Evolutionary conservation across 2,113 vertebrate species (phyloP).

Genomic region (Chaenocephalus aceratus): DNA sequence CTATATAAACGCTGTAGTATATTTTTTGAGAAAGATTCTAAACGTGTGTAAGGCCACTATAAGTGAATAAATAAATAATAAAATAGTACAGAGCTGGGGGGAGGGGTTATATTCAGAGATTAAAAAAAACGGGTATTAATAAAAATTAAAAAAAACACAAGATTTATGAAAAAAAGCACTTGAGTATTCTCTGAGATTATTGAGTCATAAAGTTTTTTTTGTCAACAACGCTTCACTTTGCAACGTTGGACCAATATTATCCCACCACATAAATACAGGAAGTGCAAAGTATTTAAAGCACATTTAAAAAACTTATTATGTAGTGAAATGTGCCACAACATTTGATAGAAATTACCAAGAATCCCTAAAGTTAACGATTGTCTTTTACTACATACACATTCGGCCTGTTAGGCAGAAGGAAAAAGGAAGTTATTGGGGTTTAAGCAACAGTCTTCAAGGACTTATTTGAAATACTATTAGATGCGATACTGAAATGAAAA

Average conservation of each 20-base stretch:
- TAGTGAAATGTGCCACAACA: conserved; percentile 15
- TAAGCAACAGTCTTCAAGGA: not conserved
- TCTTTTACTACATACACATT: conserved; percentile 18
- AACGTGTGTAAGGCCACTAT: too few species aligned
- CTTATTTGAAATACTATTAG: conserved; percentile 8
- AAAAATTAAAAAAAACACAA: too few species aligned
- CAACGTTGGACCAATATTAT: not conserved
- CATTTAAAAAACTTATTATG: conserved; percentile 15
- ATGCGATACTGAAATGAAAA: conserved; percentile 34
- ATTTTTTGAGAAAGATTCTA: not conserved
- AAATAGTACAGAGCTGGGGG: too few species aligned
- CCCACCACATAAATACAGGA: not conserved
- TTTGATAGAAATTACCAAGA: not conserved
- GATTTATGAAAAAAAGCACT: too few species aligned
- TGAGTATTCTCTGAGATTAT: too few species aligned
- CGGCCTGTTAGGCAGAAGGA: conserved; percentile 12
- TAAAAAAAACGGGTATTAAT: too few species aligned
- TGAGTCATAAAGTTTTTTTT: too few species aligned
- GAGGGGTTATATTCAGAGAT: too few species aligned
- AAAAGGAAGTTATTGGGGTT: not conserved
- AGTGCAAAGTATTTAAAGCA: conserved; percentile 16
- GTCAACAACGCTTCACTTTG: too few species aligned
- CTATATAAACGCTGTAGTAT: not conserved
- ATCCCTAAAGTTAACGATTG: conserved; percentile 28
- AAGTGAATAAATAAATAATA: too few species aligned